Evolutionary conservation across 2,113 vertebrate species (phyloP), one percentile per base, ranked within the genome.

Genomic region (Heteronetta atricapilla): DNA sequence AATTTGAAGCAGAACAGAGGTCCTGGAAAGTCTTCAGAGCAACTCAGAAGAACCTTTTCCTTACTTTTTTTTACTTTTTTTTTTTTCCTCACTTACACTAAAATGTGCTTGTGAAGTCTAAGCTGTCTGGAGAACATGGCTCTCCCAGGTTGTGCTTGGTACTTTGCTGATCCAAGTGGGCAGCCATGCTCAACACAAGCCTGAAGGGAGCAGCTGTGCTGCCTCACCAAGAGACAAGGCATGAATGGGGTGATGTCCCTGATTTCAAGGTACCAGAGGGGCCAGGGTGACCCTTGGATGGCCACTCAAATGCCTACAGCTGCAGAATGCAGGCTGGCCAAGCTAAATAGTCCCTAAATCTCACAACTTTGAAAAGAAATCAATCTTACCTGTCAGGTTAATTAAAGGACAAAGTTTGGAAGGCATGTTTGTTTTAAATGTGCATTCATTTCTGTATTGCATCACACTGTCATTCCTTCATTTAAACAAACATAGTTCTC

Each of bases 131-230:
- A 72, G 7, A 46, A 38, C 6, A 67, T 5, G 8, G 23, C 23
- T 82, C 2, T 14, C 12, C 9, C 66, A 46, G 34, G 25, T 0
- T 50, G 52, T 22, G 40, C 34, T 38, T 70, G 46, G 40, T 67
- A 69, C n/a, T 28, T 58, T 33, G n/a, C 29, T 67, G 81, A 60
- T 50, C 52, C 38, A 33, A 52, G 44, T 5, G 50, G 34, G 28
- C 69, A 91, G 29, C 10, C 0, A 0, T 10, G 16, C 3, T 50
- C 50, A 53, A 26, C n/a, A 53, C 48, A 72, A 72, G 48, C 50
- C 34, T 7, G 25, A 64, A 40, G 16, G 36, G 26, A 64, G 11
- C 15, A 64, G 36, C 36, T 29, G 34, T 38, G n/a, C 12, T 21
- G 34, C 48, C 19, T 72, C 69, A 38, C 48, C 52, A 36, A 72